Base-by-base conservation (phyloP, 37 sponge, comb jelly and placozoan species). In the Tethya wilhelma region DNA sequence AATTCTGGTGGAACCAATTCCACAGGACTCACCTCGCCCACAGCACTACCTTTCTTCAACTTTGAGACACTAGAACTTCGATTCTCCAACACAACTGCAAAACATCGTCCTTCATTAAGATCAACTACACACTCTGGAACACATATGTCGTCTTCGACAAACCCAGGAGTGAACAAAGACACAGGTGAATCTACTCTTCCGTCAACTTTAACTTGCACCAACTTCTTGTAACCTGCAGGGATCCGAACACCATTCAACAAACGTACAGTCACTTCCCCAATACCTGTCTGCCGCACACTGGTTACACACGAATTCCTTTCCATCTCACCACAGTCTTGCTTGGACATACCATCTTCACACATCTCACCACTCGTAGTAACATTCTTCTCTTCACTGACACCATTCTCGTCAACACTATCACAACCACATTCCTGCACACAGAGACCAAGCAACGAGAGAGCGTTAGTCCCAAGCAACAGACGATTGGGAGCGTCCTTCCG, bases 401-500 rank as follows among this genome's bases (percentile, higher is more conserved):
- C 39, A 22, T 59, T 49, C 11, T 44, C 33, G 37, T 17, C 64
- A 42, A 4, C 22, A 0, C 49, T 43, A 58, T 59, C 36, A 38
- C 8, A 11, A 11, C 75, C 66, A 28, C 14, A 45, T 40, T 58
- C 56, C 44, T 72, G 56, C 31, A 86, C 8, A 0, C n/a, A 11
- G 28, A 86, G 65, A 9, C 87, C 81, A 9, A 89, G 73, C 25
- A 28, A 49, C 6, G 79, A 37, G 45, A 64, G 89, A 2, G 78
- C 36, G 46, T 89, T 83, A 0, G 89, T 83, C 19, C 89, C 89
- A 2, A 89, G 22, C n/a, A 87, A 46, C 2, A 87, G 29, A 2
- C 58, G 49, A 23, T 37, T 38, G 1, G 87, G 87, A 2, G 89
- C 83, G n/a, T 76, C 74, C 55, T 78, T 82, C 59, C 72, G 78